phyloP scores from a whole-genome alignment of 2,888 invertebrate genomes.

The Tachystola acroxantha region DNA sequence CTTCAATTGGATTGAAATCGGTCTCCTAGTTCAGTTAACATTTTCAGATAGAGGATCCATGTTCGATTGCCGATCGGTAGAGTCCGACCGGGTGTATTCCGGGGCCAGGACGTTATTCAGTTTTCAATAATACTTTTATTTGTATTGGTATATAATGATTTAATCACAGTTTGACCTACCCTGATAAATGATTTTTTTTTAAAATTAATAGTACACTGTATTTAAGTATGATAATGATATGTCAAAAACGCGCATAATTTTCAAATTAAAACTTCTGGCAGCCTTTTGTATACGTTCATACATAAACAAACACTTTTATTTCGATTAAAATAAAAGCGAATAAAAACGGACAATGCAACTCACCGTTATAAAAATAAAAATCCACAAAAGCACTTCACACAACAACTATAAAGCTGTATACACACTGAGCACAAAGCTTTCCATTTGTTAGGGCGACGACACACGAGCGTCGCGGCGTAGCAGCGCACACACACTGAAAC shows the following conservation, averaged over 20 bases:
- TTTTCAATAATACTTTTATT: too few species aligned
- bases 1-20: too few species aligned
- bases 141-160: too few species aligned
- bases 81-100: too few species aligned
- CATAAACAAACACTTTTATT: neutral
- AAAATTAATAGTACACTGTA: too few species aligned
- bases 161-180: too few species aligned
- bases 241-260: neutral
- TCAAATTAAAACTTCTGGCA: neutral
- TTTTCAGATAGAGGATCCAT: too few species aligned
- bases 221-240: too few species aligned
- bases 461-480: constrained; percentile 21
- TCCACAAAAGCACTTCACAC: constrained; percentile 15
- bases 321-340: neutral
- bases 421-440: constrained; percentile 12
- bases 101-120: too few species aligned
- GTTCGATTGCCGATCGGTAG: too few species aligned
- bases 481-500: constrained; percentile 30
- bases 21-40: too few species aligned
- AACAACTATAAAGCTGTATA: constrained; percentile 13
- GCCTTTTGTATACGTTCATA: neutral
- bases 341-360: constrained; percentile 2
- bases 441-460: constrained; percentile 10
- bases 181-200: too few species aligned
- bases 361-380: constrained; percentile 14